Base-by-base conservation (phyloP, 2,888 invertebrate species). In the Polydrusus pterygomalis region DNA sequence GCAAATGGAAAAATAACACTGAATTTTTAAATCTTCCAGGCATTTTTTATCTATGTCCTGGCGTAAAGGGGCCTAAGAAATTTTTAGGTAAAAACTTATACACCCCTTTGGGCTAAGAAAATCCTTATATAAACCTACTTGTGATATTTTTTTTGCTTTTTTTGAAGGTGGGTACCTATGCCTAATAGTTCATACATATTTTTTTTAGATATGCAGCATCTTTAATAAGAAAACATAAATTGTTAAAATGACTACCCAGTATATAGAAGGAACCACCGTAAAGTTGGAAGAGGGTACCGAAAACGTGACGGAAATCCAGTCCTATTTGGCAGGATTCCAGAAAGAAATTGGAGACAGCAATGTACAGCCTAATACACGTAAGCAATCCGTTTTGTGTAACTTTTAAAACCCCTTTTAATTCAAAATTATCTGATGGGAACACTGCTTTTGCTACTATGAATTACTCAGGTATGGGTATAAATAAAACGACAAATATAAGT, bases 251-350 rank as follows among this genome's bases (percentile, higher is more conserved):
- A 81, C 87, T 78, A 84, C 87, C 79, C 84, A 86, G 78, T 85
- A 87, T 77, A 77, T 84, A 34, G 82, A 85, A 64, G 81, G 80
- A 75, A 87, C 88, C 64, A 87, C 88, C 64, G 86, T 88, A 54
- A 89, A 88, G 77, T 84, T 89, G 72, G 89, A 89, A 80, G 89
- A 89, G 70, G 87, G 40, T 7, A 75, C 84, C n/a, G 88, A 88
- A 77, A 88, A 86, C 79, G 92, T 93, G 38, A 92, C 92, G 8
- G 92, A 94, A 82, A 92, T 96, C 79, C 95, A 96, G 84, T 92
- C 93, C 58, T 96, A 96, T 84, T 88, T 96, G 79, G 94, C 93
- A 76, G 93, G 93, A 17, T 95, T 95, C 85, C 94, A 95, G 82
- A 95, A 95, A 84, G 95, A 95, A 87, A 94, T 95, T 79, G 90